Percentiles rank a stretch among this genome's conserved stretches.
Evolutionary conservation across 2,113 vertebrate species (phyloP).

Genomic region (Oryzias woworae): DNA sequence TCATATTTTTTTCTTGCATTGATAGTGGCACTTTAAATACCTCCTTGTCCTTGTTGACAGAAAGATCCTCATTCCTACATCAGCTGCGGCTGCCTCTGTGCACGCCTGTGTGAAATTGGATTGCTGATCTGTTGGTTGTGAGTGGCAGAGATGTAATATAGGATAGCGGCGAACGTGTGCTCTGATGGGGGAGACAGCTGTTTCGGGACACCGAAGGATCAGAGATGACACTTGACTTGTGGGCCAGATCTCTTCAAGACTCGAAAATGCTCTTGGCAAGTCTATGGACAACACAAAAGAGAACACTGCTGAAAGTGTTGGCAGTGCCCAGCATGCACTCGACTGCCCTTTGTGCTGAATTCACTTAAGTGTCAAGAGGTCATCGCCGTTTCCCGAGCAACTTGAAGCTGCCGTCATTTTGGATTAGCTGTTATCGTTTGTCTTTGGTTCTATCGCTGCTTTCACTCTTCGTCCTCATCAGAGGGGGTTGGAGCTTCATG

Average conservation of each 20-base stretch:
- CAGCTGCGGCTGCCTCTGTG: conserved; percentile 57
- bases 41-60: conserved; percentile 56
- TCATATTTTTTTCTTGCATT: neutral
- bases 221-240: conserved; percentile 45
- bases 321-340: neutral
- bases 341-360: conserved; percentile 34
- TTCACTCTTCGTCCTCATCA: conserved; percentile 6
- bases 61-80: conserved; percentile 56
- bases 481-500: conserved; percentile 1
- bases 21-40: conserved; percentile 47
- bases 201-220: conserved; percentile 59
- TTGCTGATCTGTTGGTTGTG: conserved; percentile 75
- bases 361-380: conserved; percentile 39
- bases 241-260: conserved; percentile 33
- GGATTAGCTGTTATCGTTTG: conserved; percentile 46
- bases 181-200: conserved; percentile 60
- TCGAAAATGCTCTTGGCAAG: conserved; percentile 35
- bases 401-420: conserved; percentile 48
- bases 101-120: conserved; percentile 79
- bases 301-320: neutral
- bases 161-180: conserved; percentile 62
- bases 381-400: conserved; percentile 33
- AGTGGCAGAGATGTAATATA: conserved; percentile 77
- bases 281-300: conserved; percentile 43
- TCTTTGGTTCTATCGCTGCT: conserved; percentile 5